phyloP scores from a whole-genome alignment of 1,140 invertebrate species.

The Antheraea mylitta region DNA sequence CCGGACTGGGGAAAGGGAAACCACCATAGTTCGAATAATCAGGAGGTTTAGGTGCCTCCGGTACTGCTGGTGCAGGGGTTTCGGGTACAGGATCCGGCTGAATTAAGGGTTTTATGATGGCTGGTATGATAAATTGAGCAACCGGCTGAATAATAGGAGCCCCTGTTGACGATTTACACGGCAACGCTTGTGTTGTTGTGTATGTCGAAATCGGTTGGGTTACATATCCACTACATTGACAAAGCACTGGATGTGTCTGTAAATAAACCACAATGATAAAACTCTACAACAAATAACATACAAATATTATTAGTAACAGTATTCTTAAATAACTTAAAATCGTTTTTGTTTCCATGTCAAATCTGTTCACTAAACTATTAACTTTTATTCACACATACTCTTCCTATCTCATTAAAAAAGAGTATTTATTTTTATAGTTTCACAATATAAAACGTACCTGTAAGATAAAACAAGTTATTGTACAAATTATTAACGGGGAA shows the following conservation, averaged over 20 bases:
- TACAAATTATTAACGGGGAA: conserved; percentile 30
- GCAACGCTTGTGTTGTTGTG: neutral
- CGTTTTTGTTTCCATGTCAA: too few species aligned
- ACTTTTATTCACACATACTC: too few species aligned
- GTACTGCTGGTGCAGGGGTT: neutral
- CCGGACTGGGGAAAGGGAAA: conserved; percentile 4
- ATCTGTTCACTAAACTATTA: too few species aligned
- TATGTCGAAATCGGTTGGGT: conserved; percentile 11
- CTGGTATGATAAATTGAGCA: conserved; percentile 44
- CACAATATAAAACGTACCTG: conserved; percentile 28
- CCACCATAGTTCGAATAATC: neutral
- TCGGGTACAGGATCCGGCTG: conserved; percentile 13
- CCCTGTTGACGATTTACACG: conserved; percentile 12
- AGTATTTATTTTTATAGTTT: neutral
- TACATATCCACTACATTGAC: conserved; percentile 31
- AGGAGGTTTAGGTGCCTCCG: conserved; percentile 20
- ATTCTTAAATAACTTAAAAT: too few species aligned
- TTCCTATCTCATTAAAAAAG: neutral
- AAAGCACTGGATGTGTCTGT: conserved; percentile 27
- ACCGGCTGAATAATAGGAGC: conserved; percentile 34
- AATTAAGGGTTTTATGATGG: conserved; percentile 38
- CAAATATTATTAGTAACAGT: too few species aligned
- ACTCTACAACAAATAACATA: neutral
- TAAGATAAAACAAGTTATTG: conserved; percentile 21
- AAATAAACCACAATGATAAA: conserved; percentile 6